Base-by-base conservation (phyloP, 2,797 vertebrate genomes). In the Peromyscus eremicus region DNA sequence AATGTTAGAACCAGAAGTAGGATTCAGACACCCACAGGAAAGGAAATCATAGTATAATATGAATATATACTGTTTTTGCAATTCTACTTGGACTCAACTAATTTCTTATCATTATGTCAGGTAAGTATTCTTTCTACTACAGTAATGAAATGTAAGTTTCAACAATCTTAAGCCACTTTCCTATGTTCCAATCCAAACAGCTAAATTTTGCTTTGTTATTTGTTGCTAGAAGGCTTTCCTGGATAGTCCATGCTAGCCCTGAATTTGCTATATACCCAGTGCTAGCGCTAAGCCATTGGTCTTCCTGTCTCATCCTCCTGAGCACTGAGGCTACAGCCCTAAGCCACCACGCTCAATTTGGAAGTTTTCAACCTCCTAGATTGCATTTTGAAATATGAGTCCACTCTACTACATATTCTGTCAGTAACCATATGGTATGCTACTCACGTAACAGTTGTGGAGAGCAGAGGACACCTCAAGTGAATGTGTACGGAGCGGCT, bases 151-250 rank as follows among this genome's bases (percentile, higher is more conserved):
- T 17, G 3, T 43, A 57, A 86, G 7, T 89, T 75, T 68, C 71
- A 49, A 83, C 73, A 87, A 37, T 40, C 85, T 62, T 92, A 77
- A 92, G 70, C 29, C 29, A 40, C 34, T 43, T 94, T 8, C 21
- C 43, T 29, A 83, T 60, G 46, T 92, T 96, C 68, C 40, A 89
- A 94, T 37, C 76, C 75, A 64, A 52, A 6, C 55, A 86, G 88
- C 73, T 89, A 94, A 27, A 14, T 37, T 82, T 73, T 88, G n/a
- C n/a, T 6, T 55, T 86, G 34, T 3, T 71, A 37, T 55, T 71
- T n/a, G 25, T 19, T 71, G 49, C 34, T 37, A 55, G 64, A 86
- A 52, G 5, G 23, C 10, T 71, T 55, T 34, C 66, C 49, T 55
- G 13, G 7, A 37, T 37, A 73, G 49, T 11, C 16, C 7, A 87